phyloP scores from a whole-genome alignment of 2,888 invertebrate species.

The Phengaris alcon region DNA sequence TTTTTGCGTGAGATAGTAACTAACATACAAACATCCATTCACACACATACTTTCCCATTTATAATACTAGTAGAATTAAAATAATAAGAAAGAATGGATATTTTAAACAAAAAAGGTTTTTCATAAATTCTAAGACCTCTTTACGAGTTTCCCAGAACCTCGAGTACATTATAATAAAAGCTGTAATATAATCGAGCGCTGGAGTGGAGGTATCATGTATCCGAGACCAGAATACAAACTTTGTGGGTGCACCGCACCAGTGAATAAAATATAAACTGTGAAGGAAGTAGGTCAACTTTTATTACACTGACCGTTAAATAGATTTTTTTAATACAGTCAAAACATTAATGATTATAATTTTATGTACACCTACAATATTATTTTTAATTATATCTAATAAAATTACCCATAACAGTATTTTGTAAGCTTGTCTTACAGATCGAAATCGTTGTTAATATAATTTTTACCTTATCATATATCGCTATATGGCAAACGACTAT shows the following conservation, averaged over 20 bases:
- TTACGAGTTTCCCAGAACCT: slow-evolving; percentile 5
- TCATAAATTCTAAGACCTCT: background rate
- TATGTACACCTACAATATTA: too few relatives aligned
- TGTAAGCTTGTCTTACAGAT: too few relatives aligned
- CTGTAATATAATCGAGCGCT: background rate
- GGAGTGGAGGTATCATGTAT: slow-evolving; percentile 20
- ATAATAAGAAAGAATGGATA: background rate
- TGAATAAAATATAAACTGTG: background rate
- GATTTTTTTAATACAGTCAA: too few relatives aligned
- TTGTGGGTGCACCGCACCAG: background rate
- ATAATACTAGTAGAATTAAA: background rate
- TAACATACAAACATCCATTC: too few relatives aligned
- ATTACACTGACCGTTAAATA: background rate
- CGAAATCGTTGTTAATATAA: too few relatives aligned
- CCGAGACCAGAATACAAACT: slow-evolving; percentile 15
- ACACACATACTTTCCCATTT: too few relatives aligned
- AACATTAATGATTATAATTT: too few relatives aligned
- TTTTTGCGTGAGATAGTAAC: too few relatives aligned
- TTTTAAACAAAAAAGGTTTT: background rate
- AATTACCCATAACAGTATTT: too few relatives aligned
- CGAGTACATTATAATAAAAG: background rate
- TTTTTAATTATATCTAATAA: too few relatives aligned
- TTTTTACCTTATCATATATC: too few relatives aligned
- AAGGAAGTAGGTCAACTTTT: background rate
- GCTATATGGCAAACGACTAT: too few relatives aligned